Conservation (phyloP, 2,113 vertebrate genomes). For the Forbesichthys agassizii region DNA sequence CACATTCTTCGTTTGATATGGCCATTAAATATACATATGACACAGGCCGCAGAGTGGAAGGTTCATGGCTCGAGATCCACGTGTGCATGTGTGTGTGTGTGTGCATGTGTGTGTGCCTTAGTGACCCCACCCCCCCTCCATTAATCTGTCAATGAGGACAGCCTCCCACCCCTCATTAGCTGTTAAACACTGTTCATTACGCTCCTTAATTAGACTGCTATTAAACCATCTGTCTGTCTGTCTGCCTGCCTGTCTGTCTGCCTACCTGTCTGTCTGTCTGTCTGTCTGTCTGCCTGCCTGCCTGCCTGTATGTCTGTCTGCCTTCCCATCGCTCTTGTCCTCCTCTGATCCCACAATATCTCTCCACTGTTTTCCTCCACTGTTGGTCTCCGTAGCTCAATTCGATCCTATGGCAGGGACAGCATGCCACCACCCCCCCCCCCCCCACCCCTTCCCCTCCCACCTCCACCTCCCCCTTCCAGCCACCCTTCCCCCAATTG, state of each 20-base stretch:
- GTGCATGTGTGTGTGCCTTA: slow-evolving; percentile 8
- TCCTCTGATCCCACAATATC: neutral
- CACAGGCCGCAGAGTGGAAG: neutral
- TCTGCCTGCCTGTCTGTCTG: slow-evolving; percentile 35
- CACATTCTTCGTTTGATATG: neutral
- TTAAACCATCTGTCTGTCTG: slow-evolving; percentile 75
- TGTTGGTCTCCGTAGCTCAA: neutral
- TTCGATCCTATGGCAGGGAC: no score
- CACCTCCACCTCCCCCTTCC: slow-evolving; percentile 6
- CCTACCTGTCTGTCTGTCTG: slow-evolving; percentile 35
- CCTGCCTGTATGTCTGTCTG: slow-evolving; percentile 28
- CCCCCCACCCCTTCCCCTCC: slow-evolving; percentile 40
- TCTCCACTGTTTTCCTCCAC: neutral
- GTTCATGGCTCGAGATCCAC: no score
- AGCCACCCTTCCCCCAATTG: slow-evolving; percentile 16
- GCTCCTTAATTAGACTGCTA: slow-evolving; percentile 85
- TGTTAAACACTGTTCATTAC: slow-evolving; percentile 88
- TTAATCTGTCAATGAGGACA: slow-evolving; percentile 64
- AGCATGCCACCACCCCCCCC: neutral
- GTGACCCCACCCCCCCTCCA: neutral
- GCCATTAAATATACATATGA: slow-evolving; percentile 24
- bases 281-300: slow-evolving; percentile 19
- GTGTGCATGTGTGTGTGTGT: slow-evolving; percentile 9
- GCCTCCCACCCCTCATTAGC: slow-evolving; percentile 87
- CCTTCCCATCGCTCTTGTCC: slow-evolving; percentile 28